Percentiles rank a stretch among this genome's conserved stretches.
phyloP scores from a whole-genome alignment of 1,140 invertebrate species.

The Lasaia peninsularis region DNA sequence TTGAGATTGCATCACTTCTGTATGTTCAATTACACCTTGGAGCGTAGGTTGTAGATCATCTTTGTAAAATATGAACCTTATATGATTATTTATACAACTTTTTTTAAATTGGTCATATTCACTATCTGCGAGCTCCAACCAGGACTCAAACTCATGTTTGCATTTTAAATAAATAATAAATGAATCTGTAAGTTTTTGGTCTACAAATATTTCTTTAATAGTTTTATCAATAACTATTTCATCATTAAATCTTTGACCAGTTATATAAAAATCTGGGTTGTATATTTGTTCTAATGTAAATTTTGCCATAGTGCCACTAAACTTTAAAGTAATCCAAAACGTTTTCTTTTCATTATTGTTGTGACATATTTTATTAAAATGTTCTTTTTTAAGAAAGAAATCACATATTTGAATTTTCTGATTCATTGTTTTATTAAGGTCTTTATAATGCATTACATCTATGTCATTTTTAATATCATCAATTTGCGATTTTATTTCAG shows the following conservation, averaged over 20 bases:
- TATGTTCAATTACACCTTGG: not conserved
- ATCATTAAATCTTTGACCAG: not conserved
- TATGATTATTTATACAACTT: not conserved
- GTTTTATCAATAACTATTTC: not conserved
- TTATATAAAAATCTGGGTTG: not conserved
- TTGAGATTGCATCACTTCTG: not conserved
- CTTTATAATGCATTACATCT: not conserved
- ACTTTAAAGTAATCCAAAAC: not conserved
- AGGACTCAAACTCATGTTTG: not conserved
- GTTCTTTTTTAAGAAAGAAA: not conserved
- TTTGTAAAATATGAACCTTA: not conserved
- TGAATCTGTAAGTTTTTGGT: not conserved
- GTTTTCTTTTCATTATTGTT: not conserved
- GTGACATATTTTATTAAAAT: not conserved
- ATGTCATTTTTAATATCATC: not conserved
- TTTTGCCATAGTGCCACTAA: not conserved
- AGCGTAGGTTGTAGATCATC: not conserved
- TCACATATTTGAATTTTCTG: not conserved
- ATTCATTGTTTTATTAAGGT: not conserved
- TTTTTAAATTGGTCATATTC: not conserved
- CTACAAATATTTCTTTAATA: not conserved
- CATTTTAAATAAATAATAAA: not conserved
- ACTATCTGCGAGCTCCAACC: not conserved
- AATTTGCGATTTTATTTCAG: not conserved
- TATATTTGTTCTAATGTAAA: not conserved